Percentiles rank a stretch among this genome's conserved stretches.
Conservation (phyloP, 2,888 invertebrate species). For the Phaedon cochleariae region DNA sequence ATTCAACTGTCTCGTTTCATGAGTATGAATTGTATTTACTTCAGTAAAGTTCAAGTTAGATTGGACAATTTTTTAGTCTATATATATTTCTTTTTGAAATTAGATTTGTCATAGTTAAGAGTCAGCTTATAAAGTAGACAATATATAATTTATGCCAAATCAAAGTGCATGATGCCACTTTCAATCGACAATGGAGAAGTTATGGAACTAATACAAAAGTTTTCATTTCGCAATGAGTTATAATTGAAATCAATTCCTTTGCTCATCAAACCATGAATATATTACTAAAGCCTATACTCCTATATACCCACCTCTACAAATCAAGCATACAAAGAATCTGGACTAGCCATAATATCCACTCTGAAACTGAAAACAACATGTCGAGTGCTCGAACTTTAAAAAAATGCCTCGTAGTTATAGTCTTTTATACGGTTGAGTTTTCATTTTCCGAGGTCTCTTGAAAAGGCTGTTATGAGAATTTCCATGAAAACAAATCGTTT, state of each 20-base stretch:
- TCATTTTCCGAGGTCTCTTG: constrained; percentile 21
- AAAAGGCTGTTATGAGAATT: constrained; percentile 37
- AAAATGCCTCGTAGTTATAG: constrained; percentile 36
- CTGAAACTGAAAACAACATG: constrained; percentile 50
- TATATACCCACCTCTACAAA: not conserved
- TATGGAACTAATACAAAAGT: too few relatives aligned
- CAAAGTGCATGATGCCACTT: too few relatives aligned
- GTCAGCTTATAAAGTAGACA: too few relatives aligned
- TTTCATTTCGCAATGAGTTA: too few relatives aligned
- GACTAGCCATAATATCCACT: constrained; percentile 27
- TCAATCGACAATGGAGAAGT: too few relatives aligned
- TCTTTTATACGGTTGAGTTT: constrained; percentile 44
- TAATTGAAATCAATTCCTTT: not conserved
- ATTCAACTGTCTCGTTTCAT: too few relatives aligned
- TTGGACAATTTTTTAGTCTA: too few relatives aligned
- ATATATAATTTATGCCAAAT: too few relatives aligned
- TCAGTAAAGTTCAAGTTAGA: too few relatives aligned
- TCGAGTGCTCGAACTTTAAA: constrained; percentile 35
- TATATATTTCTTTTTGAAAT: too few relatives aligned
- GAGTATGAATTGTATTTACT: too few relatives aligned
- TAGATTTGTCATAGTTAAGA: too few relatives aligned
- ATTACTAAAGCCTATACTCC: not conserved
- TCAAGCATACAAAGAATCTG: not conserved
- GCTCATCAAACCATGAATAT: not conserved
- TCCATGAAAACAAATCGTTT: constrained; percentile 40